Evolutionary conservation across 2,797 vertebrate species (phyloP).

Genomic region (Petrocephalus schoutedeni): DNA sequence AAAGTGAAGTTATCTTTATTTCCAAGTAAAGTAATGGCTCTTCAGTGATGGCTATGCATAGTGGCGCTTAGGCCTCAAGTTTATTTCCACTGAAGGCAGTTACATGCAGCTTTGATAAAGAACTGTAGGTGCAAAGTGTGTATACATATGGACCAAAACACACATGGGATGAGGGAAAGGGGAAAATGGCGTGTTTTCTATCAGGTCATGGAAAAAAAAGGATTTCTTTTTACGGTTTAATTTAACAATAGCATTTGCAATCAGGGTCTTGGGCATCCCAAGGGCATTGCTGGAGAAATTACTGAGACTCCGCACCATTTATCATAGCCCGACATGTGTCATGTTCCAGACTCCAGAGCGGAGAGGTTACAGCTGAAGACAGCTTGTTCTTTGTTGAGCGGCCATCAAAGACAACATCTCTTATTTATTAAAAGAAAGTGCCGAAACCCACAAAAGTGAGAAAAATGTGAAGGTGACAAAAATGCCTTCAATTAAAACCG

Average conservation of each 20-base stretch:
- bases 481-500: conserved; percentile 13
- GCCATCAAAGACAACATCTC: conserved; percentile 75
- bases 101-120: neutral
- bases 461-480: conserved; percentile 35
- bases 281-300: conserved; percentile 99
- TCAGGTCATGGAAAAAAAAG: conserved; percentile 58
- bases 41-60: too few species aligned
- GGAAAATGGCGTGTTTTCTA: conserved; percentile 47
- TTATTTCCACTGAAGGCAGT: neutral
- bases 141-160: neutral
- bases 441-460: conserved; percentile 36
- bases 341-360: conserved; percentile 95
- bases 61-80: neutral
- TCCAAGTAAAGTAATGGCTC: neutral
- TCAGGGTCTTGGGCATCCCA: conserved; percentile 96
- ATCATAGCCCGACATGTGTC: conserved; percentile 99
- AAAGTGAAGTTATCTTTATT: neutral
- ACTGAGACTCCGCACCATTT: conserved; percentile 99
- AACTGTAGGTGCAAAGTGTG: neutral
- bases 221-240: conserved; percentile 94
- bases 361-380: conserved; percentile 97
- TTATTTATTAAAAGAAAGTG: conserved; percentile 60
- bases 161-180: conserved; percentile 23
- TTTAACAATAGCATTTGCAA: conserved; percentile 99
- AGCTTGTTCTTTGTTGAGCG: conserved; percentile 97